phyloP scores from a whole-genome alignment of 2,113 vertebrate genomes.

The Petromus typicus region DNA sequence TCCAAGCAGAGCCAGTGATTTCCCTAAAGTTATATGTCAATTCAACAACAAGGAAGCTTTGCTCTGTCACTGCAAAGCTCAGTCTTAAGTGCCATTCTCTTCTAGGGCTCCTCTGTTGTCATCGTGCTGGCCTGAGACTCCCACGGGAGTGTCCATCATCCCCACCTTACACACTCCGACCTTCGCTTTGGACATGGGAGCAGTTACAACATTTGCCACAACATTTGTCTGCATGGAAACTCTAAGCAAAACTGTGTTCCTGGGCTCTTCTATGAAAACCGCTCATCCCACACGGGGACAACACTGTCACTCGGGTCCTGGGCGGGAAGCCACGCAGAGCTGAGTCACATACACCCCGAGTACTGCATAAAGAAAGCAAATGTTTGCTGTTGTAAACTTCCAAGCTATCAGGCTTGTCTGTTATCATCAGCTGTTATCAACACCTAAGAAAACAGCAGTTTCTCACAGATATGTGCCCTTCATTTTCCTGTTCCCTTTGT shows the following conservation, averaged over 20 bases:
- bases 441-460: not conserved
- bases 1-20: not conserved
- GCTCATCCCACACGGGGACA: not conserved
- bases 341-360: not conserved
- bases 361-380: not conserved
- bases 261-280: not conserved
- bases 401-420: not conserved
- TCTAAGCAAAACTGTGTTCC: not conserved
- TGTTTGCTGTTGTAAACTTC: not conserved
- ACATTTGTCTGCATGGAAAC: not conserved
- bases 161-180: not conserved
- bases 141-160: too few relatives aligned
- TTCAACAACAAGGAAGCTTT: not conserved
- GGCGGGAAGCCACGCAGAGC: not conserved
- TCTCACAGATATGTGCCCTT: not conserved
- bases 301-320: not conserved
- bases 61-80: not conserved
- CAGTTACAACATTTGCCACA: not conserved
- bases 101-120: not conserved
- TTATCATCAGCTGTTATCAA: not conserved
- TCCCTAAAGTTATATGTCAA: conserved; percentile 10
- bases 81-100: too few relatives aligned
- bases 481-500: conserved; percentile 3
- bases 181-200: not conserved
- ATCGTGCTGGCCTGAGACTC: not conserved